These are phyloP conservation scores for Whitmania pigra DNA, from an alignment of 1,140 invertebrate species.

Conservation along the genomic window DNA sequence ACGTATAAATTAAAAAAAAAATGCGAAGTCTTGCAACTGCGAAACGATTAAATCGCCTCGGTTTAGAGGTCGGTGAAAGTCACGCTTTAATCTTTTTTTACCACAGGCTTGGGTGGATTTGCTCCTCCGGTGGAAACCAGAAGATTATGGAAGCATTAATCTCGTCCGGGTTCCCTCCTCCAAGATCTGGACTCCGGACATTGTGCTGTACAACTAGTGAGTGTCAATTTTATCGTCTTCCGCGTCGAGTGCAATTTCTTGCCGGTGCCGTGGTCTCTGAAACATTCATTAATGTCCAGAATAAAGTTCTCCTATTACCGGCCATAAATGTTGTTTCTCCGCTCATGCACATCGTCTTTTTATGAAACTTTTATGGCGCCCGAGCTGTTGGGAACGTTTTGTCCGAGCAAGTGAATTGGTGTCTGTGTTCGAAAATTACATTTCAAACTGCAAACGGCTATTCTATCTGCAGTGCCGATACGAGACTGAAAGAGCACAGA, in stretches of 20 bases:
- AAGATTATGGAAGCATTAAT: conserved; percentile 39
- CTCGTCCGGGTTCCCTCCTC: conserved; percentile 39
- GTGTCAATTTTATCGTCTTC: conserved; percentile 7
- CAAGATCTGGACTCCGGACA: conserved; percentile 44
- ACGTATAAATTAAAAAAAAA: no score
- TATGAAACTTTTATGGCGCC: no score
- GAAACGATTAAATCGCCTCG: no score
- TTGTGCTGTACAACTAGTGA: conserved; percentile 41
- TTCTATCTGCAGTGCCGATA: conserved; percentile 36
- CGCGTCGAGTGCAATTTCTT: neutral
- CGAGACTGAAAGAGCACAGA: conserved; percentile 37
- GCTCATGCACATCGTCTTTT: no score
- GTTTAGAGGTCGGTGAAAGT: no score
- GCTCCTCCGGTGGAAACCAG: conserved; percentile 41
- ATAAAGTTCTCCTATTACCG: no score
- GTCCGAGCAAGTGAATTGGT: neutral
- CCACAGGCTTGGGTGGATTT: conserved; percentile 42
- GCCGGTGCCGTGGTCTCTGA: neutral
- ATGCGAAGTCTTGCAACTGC: no score
- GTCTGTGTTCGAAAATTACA: neutral
- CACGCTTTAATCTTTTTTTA: no score
- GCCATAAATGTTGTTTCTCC: no score
- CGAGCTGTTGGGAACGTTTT: no score
- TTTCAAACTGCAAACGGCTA: neutral
- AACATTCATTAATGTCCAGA: no score